Evolutionary conservation across 2,113 vertebrate species (phyloP).

Genomic region (Carassius gibelio): DNA sequence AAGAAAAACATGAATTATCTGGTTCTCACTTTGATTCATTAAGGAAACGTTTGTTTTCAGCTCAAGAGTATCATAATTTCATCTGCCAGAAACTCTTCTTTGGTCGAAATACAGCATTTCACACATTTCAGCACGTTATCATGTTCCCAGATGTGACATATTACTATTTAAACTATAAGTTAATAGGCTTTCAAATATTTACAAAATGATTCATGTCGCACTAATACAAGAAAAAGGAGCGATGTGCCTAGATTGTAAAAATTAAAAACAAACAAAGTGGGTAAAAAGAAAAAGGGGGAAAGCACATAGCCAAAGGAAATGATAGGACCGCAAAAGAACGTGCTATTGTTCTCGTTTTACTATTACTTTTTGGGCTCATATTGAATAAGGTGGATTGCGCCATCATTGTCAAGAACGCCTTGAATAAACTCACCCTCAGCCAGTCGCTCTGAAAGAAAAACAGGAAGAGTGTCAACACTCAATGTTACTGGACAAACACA

Average conservation of each 20-base stretch:
- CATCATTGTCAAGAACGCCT: constrained; percentile 80
- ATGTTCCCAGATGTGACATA: not conserved
- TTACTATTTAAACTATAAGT: not conserved
- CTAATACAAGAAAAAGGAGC: not conserved
- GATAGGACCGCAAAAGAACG: not conserved
- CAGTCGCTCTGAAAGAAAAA: constrained; percentile 71
- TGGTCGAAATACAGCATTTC: not conserved
- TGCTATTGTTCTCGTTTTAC: not conserved
- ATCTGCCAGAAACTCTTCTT: not conserved
- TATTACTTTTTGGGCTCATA: constrained; percentile 73
- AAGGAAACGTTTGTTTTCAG: not conserved
- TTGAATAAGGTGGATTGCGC: constrained; percentile 82
- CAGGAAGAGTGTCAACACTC: not conserved
- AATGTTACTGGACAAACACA: not conserved
- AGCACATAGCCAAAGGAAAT: constrained; percentile 4
- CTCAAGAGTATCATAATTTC: not conserved
- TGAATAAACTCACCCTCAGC: constrained; percentile 83
- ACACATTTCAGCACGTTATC: not conserved
- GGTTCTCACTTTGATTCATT: not conserved
- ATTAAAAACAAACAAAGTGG: not conserved
- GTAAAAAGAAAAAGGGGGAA: not conserved
- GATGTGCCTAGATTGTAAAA: constrained; percentile 40
- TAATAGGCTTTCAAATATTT: constrained; percentile 56
- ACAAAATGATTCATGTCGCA: constrained; percentile 50
- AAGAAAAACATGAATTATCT: not conserved